These are phyloP conservation scores for Hoplostethus atlanticus DNA, from an alignment of 2,797 vertebrate species.

Conservation along the genomic window DNA sequence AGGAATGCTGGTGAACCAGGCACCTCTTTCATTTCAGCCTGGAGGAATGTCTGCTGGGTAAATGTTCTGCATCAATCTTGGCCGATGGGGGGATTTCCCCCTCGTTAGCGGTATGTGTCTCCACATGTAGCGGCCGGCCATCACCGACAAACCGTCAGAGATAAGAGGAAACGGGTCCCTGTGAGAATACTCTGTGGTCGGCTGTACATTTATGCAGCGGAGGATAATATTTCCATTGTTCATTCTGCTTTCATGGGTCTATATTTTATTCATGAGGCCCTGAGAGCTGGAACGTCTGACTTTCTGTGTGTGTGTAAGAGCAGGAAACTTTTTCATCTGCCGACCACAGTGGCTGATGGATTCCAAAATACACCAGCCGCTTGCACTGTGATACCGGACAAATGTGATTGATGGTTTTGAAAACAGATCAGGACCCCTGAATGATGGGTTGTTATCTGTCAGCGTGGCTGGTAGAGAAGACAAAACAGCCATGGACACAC, in stretches of 20 bases:
- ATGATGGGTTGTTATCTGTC: constrained; percentile 59
- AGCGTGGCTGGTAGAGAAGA: constrained; percentile 11
- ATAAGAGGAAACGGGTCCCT: constrained; percentile 70
- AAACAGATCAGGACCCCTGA: constrained; percentile 40
- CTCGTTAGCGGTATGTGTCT: constrained; percentile 71
- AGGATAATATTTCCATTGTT: constrained; percentile 84
- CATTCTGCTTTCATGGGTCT: constrained; percentile 62
- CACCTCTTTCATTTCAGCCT: constrained; percentile 72
- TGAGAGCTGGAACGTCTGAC: constrained; percentile 60
- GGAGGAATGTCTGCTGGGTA: constrained; percentile 74
- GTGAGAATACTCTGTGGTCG: constrained; percentile 64
- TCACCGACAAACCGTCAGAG: constrained; percentile 61
- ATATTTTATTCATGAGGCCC: constrained; percentile 84
- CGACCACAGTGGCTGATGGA: constrained; percentile 39
- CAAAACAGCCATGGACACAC: not conserved
- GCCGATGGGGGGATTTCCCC: constrained; percentile 59
- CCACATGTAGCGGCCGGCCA: constrained; percentile 59
- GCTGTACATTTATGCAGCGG: constrained; percentile 61
- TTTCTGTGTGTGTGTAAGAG: constrained; percentile 45
- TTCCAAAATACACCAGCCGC: constrained; percentile 55
- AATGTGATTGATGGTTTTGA: constrained; percentile 67
- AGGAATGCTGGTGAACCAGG: constrained; percentile 74
- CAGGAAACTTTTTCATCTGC: constrained; percentile 64
- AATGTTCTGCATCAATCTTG: constrained; percentile 73
- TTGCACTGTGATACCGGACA: constrained; percentile 20